Evolutionary conservation across 2,888 invertebrate species (phyloP), one percentile per base, ranked within the genome.

Genomic region (Automeris io): DNA sequence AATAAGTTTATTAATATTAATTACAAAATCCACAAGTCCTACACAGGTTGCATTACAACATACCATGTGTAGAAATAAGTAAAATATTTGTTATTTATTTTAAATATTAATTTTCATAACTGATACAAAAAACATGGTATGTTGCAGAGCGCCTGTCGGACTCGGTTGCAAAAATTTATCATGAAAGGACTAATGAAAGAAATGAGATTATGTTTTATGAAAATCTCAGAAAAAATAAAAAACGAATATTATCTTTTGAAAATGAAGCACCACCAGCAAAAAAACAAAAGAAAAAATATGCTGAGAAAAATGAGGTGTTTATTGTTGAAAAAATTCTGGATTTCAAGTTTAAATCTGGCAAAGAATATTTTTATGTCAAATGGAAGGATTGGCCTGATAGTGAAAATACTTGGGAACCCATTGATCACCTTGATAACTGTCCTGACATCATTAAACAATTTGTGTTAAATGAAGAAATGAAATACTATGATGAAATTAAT

Each of bases 341-440:
- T 37, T 90, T 93, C 46, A 88, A 89, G 47, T 78, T 86, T 50
- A 70, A 81, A 39, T 73, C 82, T 34, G 89, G 87, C 3, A 69
- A 73, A 39, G 88, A 89, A 33, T 59, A 82, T 41, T 96, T 94
- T 67, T 87, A 89, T 31, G 91, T 98, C 2, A 97, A 97, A 78
- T 98, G 98, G 98, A 90, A 92, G 63, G 92, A 92, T 32, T 97
- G 93, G 90, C 77, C 89, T 6, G 61, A 83, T 8, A 83, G 88
- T 33, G 80, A 88, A 48, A 95, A 95, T 59, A 95, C 96, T 0
- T 97, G 97, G 97, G 97, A 97, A 62, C 95, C 95, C 0, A 72
- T 90, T 24, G 83, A 88, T 18, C 91, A 97, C 73, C 80, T 98
- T n/a, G 75, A 81, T 7, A 90, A 93, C 52, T 94, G 94, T 49